Conservation (phyloP, 2,888 invertebrate species). For the Agonopterix alstromeriana region DNA sequence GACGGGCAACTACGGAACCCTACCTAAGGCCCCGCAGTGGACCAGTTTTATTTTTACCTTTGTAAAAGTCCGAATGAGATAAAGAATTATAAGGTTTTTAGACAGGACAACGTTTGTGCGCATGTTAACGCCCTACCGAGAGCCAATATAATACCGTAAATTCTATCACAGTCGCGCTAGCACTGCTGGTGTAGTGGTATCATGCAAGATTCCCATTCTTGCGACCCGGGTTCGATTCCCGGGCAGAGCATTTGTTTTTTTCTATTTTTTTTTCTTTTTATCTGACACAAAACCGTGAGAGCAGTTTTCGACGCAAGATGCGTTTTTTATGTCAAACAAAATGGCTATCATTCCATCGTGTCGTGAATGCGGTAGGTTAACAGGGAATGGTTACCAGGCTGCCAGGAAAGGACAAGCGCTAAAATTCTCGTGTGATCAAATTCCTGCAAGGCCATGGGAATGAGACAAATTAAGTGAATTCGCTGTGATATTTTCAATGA, state of each 20-base stretch:
- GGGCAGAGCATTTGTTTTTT: constrained; percentile 81
- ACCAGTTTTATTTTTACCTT: too few species aligned
- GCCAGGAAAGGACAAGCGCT: constrained; percentile 25
- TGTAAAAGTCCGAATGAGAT: too few species aligned
- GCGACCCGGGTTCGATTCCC: constrained; percentile 98
- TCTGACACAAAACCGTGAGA: neutral
- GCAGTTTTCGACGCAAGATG: neutral
- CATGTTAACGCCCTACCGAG: neutral
- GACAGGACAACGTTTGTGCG: neutral
- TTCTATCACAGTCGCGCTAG: constrained; percentile 34
- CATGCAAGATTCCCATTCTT: constrained; percentile 98
- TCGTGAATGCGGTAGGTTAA: constrained; percentile 37
- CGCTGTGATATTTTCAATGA: constrained; percentile 14
- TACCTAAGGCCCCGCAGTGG: too few species aligned
- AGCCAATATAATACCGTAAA: constrained; percentile 6
- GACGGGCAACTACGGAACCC: too few species aligned
- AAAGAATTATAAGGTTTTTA: too few species aligned
- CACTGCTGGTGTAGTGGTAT: constrained; percentile 98
- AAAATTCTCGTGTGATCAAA: constrained; percentile 41
- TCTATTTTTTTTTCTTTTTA: neutral
- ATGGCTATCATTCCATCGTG: constrained; percentile 28
- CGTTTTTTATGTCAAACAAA: constrained; percentile 14
- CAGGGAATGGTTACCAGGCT: constrained; percentile 26
- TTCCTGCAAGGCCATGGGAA: constrained; percentile 53
- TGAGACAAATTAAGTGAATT: constrained; percentile 46